phyloP scores from a whole-genome alignment of 2,888 invertebrate genomes.

The Liopterus haemorrhoidalis region DNA sequence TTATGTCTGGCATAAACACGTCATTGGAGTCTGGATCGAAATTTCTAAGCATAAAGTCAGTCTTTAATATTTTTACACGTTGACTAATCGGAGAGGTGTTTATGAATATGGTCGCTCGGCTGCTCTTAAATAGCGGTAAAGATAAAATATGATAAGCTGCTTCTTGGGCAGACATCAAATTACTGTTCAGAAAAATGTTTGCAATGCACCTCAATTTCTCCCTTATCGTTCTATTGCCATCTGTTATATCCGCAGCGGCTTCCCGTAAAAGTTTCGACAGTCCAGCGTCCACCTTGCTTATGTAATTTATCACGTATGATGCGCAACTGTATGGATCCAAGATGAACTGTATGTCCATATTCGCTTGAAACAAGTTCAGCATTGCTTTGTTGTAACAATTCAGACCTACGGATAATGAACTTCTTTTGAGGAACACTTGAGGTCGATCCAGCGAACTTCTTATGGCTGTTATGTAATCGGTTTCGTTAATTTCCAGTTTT shows the following conservation, averaged over 20 bases:
- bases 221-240: slow-evolving; percentile 7
- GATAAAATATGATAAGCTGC: slow-evolving; percentile 30
- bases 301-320: slow-evolving; percentile 31
- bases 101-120: slow-evolving; percentile 26
- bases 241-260: slow-evolving; percentile 23
- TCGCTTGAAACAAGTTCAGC: slow-evolving; percentile 30
- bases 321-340: slow-evolving; percentile 28
- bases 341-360: slow-evolving; percentile 29
- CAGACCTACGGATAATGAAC: slow-evolving; percentile 26
- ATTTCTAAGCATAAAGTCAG: slow-evolving; percentile 11
- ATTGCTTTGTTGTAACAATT: slow-evolving; percentile 31
- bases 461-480: slow-evolving; percentile 27
- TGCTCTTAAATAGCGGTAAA: slow-evolving; percentile 28
- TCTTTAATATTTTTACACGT: slow-evolving; percentile 26
- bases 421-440: slow-evolving; percentile 28
- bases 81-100: slow-evolving; percentile 24
- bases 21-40: slow-evolving; percentile 20
- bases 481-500: too few relatives aligned
- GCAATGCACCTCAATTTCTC: slow-evolving; percentile 15
- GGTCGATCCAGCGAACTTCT: slow-evolving; percentile 22
- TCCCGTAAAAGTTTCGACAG: slow-evolving; percentile 31
- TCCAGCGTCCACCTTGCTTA: slow-evolving; percentile 32
- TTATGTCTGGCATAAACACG: slow-evolving; percentile 19
- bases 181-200: slow-evolving; percentile 29
- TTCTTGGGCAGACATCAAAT: slow-evolving; percentile 31